Base-by-base conservation (phyloP, 2,797 vertebrate species). In the Notolepis coatsorum region DNA sequence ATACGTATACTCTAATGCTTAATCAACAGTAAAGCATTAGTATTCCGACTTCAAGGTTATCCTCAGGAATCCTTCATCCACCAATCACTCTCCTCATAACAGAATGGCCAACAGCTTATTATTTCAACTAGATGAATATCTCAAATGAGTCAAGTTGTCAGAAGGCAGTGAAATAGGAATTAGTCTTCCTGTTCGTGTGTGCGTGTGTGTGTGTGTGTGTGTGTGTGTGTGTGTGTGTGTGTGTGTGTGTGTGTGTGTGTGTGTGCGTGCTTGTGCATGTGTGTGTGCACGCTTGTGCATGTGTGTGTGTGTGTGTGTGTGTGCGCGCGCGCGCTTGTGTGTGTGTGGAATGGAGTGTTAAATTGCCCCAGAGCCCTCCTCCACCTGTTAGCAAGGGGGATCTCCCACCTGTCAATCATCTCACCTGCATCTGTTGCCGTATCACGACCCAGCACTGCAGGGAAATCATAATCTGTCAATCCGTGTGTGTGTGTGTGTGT, bases 401-500 rank as follows among this genome's bases (percentile, higher is more conserved):
- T 72, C 76, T 55, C 60, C 57, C 43, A 68, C 35, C 39, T 61
- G 65, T 76, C 80, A 75, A 61, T 82, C 67, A 75, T 7, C 53
- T n/a, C 42, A 38, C 63, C 54, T 25, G 76, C 46, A 77, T 73
- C 50, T 77, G 65, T 41, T 70, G 28, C 53, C 23, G 30, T 4
- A 17, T 50, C 48, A 12, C 23, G 7, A 77, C 60, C 28, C 24
- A 38, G 68, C 56, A 59, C 65, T 81, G 61, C 28, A 60, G 43
- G 61, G 71, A 61, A 72, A 73, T 68, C 30, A 62, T 28, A 42
- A 18, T 59, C 60, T 78, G 25, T 54, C 35, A 25, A 24, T 43
- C 8, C 30, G 24, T 56, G 53, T 55, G 37, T 42, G 38, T 30
- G 38, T 42, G 13, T 20, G 17, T 21, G 53, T 27, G 24, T 42